These are phyloP conservation scores for Styela clava DNA, from an alignment of 23 tunicate species.

Conservation along the genomic window DNA sequence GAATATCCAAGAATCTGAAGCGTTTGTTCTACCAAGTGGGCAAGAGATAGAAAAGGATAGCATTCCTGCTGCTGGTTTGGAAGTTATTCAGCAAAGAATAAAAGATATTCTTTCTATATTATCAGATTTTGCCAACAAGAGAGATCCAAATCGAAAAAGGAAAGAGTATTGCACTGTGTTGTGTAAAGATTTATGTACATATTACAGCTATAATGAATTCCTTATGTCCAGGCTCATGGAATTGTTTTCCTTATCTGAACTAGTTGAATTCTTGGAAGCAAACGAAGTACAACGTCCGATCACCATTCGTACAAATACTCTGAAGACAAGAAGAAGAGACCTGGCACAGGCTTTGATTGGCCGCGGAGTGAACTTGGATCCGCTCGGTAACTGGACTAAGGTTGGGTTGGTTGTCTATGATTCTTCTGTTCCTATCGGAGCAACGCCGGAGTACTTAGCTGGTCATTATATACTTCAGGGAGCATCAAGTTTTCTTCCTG, in stretches of 20 bases:
- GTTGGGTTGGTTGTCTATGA: slow-evolving; percentile 97
- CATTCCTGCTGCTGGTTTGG: slow-evolving; percentile 45
- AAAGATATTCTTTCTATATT: slow-evolving; percentile 72
- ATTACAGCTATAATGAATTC: slow-evolving; percentile 96
- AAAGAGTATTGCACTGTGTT: slow-evolving; percentile 68
- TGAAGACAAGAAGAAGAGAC: slow-evolving; percentile 93
- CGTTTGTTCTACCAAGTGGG: slow-evolving; percentile 70
- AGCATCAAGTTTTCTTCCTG: slow-evolving; percentile 94
- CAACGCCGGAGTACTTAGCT: slow-evolving; percentile 94
- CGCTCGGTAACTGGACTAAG: slow-evolving; percentile 97
- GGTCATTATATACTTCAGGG: slow-evolving; percentile 98
- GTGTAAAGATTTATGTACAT: slow-evolving; percentile 60
- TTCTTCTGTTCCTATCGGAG: slow-evolving; percentile 88
- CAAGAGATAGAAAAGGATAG: slow-evolving; percentile 80
- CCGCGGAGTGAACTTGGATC: slow-evolving; percentile 95
- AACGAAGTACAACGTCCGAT: slow-evolving; percentile 90
- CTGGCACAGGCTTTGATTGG: slow-evolving; percentile 89
- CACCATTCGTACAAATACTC: slow-evolving; percentile 91
- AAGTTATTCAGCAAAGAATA: slow-evolving; percentile 71
- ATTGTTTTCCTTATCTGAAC: slow-evolving; percentile 77
- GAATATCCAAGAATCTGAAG: slow-evolving; percentile 54
- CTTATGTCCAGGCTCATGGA: slow-evolving; percentile 65
- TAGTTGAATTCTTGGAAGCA: slow-evolving; percentile 93
- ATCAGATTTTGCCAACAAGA: slow-evolving; percentile 59
- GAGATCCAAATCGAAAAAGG: slow-evolving; percentile 71